Evolutionary conservation across 2,888 invertebrate species (phyloP).

Genomic region (Acanthosepion pharaonis): DNA sequence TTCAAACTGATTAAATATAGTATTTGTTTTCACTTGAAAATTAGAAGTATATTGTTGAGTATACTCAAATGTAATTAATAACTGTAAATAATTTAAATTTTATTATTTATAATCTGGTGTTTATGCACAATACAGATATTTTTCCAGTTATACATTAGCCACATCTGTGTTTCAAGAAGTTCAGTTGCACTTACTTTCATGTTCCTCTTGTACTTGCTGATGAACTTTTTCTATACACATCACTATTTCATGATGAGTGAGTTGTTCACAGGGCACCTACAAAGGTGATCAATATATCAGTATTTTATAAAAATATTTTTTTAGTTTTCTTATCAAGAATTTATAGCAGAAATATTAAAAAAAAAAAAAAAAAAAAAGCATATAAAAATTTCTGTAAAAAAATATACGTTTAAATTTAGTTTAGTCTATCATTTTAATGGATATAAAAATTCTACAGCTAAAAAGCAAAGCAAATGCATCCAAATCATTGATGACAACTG

Average conservation of each 20-base stretch:
- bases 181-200: constrained; percentile 75
- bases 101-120: not conserved
- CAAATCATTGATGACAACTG: too few species aligned
- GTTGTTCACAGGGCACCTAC: constrained; percentile 76
- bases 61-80: not conserved
- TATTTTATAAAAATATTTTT: not conserved
- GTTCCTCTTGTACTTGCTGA: constrained; percentile 78
- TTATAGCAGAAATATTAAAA: not conserved
- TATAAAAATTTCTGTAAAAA: too few species aligned
- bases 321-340: not conserved
- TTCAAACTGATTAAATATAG: too few species aligned
- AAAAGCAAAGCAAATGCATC: too few species aligned
- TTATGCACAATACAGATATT: not conserved
- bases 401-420: too few species aligned
- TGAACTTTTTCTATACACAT: constrained; percentile 82
- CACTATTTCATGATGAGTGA: constrained; percentile 82
- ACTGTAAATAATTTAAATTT: not conserved
- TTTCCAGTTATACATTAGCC: too few species aligned
- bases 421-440: too few species aligned
- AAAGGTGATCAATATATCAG: not conserved
- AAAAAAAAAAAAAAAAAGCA: too few species aligned
- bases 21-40: not conserved
- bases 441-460: too few species aligned
- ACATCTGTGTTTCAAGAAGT: not conserved
- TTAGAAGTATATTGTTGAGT: not conserved